Evolutionary conservation across 2,888 invertebrate genomes (phyloP).

Genomic region (Melitaea athalia): DNA sequence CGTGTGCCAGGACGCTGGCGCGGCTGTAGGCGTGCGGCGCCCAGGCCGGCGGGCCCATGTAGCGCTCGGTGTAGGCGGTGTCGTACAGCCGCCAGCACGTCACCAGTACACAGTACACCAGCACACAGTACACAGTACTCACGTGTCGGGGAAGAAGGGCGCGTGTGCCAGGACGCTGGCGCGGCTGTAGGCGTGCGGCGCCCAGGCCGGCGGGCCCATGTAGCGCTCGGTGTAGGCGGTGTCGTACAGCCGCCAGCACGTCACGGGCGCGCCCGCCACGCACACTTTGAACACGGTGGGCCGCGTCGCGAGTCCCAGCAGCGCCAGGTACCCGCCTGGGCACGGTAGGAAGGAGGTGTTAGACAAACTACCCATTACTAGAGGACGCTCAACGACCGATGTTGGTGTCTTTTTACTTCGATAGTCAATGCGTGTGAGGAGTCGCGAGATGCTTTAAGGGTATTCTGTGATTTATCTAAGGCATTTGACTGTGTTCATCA

Average conservation of each 20-base stretch:
- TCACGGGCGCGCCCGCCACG: conserved; percentile 98
- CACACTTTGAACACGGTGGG: conserved; percentile 97
- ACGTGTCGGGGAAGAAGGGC: conserved; percentile 95
- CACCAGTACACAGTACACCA: too few species aligned
- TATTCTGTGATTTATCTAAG: too few species aligned
- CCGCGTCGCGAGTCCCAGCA: conserved; percentile 96
- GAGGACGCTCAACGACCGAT: too few species aligned
- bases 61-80: conserved; percentile 85
- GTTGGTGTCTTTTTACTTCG: too few species aligned
- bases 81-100: too few species aligned
- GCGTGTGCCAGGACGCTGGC: conserved; percentile 93
- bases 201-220: conserved; percentile 83
- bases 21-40: conserved; percentile 90
- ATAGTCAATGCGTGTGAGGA: too few species aligned
- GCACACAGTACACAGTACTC: conserved; percentile 57
- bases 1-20: too few species aligned
- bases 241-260: conserved; percentile 98
- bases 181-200: conserved; percentile 90
- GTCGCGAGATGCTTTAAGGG: too few species aligned
- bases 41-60: conserved; percentile 85
- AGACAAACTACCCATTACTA: too few species aligned
- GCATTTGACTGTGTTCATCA: too few species aligned
- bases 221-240: conserved; percentile 99
- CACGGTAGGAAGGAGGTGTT: too few species aligned
- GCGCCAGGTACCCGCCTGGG: conserved; percentile 93